phyloP scores from a whole-genome alignment of 92 coral and sea anemone genomes.

The Muricea muricata region DNA sequence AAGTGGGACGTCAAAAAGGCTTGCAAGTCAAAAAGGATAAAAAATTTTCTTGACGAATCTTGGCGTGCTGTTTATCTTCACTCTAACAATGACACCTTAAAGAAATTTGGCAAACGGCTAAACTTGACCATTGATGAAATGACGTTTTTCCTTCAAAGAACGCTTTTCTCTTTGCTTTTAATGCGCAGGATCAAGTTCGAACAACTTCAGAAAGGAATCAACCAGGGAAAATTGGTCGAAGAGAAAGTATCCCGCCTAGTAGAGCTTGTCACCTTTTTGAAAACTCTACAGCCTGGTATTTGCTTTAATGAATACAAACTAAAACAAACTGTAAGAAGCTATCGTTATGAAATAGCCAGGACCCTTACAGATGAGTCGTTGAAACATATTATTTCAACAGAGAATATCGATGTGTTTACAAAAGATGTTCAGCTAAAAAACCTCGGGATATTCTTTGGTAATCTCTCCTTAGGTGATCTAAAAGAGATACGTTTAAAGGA shows the following conservation, averaged over 20 bases:
- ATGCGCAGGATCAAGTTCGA: not conserved
- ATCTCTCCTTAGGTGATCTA: not conserved
- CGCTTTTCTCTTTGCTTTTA: conserved; percentile 5
- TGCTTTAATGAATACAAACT: not conserved
- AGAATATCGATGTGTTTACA: not conserved
- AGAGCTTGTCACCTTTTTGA: not conserved
- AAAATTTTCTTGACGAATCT: not conserved
- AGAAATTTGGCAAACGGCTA: not conserved
- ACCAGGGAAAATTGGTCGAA: not conserved
- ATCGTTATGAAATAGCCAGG: not conserved
- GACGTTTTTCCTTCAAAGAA: conserved; percentile 21
- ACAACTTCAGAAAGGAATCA: not conserved
- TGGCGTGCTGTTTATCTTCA: not conserved
- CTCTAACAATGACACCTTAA: conserved; percentile 22
- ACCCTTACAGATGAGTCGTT: conserved; percentile 22
- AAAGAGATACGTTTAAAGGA: conserved; percentile 15
- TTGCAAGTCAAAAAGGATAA: conserved; percentile 16
- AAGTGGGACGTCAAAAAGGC: not conserved
- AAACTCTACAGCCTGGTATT: conserved; percentile 8
- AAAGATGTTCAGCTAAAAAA: conserved; percentile 1
- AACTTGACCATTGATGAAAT: conserved; percentile 22
- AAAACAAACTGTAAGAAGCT: conserved; percentile 1
- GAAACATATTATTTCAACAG: conserved; percentile 13
- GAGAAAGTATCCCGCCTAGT: conserved; percentile 25
- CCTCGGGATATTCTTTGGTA: conserved; percentile 17